Base-by-base conservation (phyloP, 2,797 vertebrate genomes). In the Xenentodon cancila region DNA sequence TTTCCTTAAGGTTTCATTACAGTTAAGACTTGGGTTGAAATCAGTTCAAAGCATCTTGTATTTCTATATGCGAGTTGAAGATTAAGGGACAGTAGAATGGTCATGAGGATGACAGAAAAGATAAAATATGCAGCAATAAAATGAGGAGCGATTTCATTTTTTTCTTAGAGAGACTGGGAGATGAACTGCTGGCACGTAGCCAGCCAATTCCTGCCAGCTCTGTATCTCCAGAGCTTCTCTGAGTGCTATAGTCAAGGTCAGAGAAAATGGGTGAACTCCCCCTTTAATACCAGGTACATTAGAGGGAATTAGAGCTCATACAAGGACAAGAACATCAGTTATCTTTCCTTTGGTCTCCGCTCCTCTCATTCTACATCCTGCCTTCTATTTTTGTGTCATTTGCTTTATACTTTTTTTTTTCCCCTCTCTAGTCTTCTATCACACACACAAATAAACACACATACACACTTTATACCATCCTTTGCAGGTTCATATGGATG, bases 211-310 rank as follows among this genome's bases (percentile, higher is more conserved):
- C 76, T 77, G 73, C 80, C 71, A 64, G 65, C 84, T 74, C 45
- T 61, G 69, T 75, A 66, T 84, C 74, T 71, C 72, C 59, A 62
- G 61, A 59, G 80, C 78, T 65, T 76, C 69, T 60, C 64, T 45
- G 59, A 82, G 81, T 71, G 68, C 84, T 77, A 64, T 37, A 73
- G 79, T 87, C 89, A 92, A 92, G 90, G 89, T 91, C 89, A 85
- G 79, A 62, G 83, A 86, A 86, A 91, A 91, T 90, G 87, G 83
- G 85, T 84, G 86, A 90, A 89, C 88, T 83, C 81, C 70, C 73
- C 80, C 83, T 88, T 88, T 86, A 88, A 91, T 88, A 83, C 77
- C 75, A 77, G 84, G 76, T 86, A 85, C 84, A 90, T 92, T 89
- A 89, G 70, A 53, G 66, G 75, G 84, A 89, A 89, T 89, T 85